Evolutionary conservation across 2,888 invertebrate species (phyloP).

Genomic region (Lasiommata megera): DNA sequence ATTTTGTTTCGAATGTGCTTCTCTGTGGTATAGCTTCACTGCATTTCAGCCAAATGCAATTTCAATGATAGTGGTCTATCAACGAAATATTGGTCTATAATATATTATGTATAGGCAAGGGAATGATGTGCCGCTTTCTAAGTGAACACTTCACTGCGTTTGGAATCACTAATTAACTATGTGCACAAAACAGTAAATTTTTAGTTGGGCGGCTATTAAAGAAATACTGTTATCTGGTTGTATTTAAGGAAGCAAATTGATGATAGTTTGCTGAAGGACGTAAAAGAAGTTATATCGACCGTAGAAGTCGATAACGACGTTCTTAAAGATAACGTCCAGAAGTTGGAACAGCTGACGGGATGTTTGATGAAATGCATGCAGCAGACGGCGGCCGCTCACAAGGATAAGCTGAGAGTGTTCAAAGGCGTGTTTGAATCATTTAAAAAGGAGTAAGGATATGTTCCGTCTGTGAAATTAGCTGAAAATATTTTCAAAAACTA

Average conservation of each 20-base stretch:
- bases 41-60: too few species aligned
- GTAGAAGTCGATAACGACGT: slow-evolving; percentile 57
- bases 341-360: slow-evolving; percentile 57
- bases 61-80: too few species aligned
- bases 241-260: slow-evolving; percentile 56
- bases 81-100: too few species aligned
- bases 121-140: too few species aligned
- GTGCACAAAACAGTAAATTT: too few species aligned
- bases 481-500: too few species aligned
- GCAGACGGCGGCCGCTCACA: slow-evolving; percentile 56
- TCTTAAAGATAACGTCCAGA: slow-evolving; percentile 67
- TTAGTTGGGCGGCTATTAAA: too few species aligned
- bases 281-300: slow-evolving; percentile 51
- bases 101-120: too few species aligned
- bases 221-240: not conserved
- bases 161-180: too few species aligned
- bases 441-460: slow-evolving; percentile 54
- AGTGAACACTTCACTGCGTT: too few species aligned
- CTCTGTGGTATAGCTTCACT: too few species aligned
- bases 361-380: slow-evolving; percentile 61
- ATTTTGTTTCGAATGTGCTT: too few species aligned
- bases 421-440: slow-evolving; percentile 54
- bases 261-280: slow-evolving; percentile 49
- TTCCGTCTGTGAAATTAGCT: not conserved
- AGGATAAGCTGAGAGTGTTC: slow-evolving; percentile 56